Base-by-base conservation (phyloP, 2,113 vertebrate species). In the Trichomycterus rosablanca region DNA sequence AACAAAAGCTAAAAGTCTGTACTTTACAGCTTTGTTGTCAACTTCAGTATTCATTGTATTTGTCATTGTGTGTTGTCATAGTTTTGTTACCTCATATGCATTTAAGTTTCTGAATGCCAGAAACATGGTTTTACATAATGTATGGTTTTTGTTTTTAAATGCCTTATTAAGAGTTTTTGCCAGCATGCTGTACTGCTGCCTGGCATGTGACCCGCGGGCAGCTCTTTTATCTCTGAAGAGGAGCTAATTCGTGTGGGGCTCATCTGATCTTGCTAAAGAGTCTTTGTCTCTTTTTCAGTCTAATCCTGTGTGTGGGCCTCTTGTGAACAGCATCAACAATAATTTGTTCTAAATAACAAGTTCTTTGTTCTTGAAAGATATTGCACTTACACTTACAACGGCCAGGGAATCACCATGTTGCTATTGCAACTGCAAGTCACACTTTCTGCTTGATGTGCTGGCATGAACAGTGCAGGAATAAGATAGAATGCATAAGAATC, bases 151-250 rank as follows among this genome's bases (percentile, higher is more conserved):
- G 54, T 71, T 71, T 42, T 75, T 81, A 78, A 88, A 85, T 76
- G 76, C 73, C 10, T 74, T 68, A 80, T 86, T 70, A 81, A 81
- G 59, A 75, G 54, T 63, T 54, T 2, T 56, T 66, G 57, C 18
- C 37, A 53, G 37, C 44, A 53, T 62, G 35, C 16, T 34, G 75
- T 44, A 55, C 67, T 40, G 28, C 72, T 61, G 60, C 45, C 18
- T 61, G 60, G 60, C 82, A 83, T 77, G 80, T 82, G 83, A 84
- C 76, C 72, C 43, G 34, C 57, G 71, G 40, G 18, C 30, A 43
- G 42, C 53, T 68, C 62, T 78, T 57, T 55, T 59, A 49, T 59
- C 59, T 78, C 81, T 80, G 55, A 74, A 73, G 66, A n/a, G n/a
- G n/a, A n/a, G n/a, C n/a, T n/a, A n/a, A n/a, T n/a, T n/a, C n/a